Evolutionary conservation across 2,797 vertebrate species (phyloP), one percentile per base, ranked within the genome.

Genomic region (Bovichtus diacanthus): DNA sequence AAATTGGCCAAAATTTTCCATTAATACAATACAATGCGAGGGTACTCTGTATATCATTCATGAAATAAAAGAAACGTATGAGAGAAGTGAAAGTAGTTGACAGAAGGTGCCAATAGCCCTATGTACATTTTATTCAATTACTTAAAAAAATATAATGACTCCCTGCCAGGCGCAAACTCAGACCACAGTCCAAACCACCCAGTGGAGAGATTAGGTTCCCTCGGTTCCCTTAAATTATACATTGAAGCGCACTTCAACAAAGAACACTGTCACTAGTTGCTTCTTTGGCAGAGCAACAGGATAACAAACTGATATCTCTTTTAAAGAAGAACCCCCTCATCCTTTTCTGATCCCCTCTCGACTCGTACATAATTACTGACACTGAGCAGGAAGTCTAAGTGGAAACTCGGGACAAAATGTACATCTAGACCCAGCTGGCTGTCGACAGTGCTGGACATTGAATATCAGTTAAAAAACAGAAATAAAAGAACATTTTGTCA

Each of bases 151-250:
- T 13, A 59, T 2, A 41, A 16, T 39, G 16, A 23, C 19, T 53
- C 2, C 55, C 2, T 63, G 18, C 31, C 55, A 67, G 23, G 9
- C 16, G 2, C 12, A 39, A 66, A 31, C 12, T 51, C 23, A 18
- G 39, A 9, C 39, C 39, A 50, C 36, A 43, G 0, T 38, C 23
- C 18, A 55, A 77, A 70, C 49, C 74, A 64, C 7, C 51, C 2
- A 62, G 39, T 1, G 11, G 39, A 25, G n/a, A 66, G 78, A 70
- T 87, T 6, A 46, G 16, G 31, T 84, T 79, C 23, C 54, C 15
- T 9, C 10, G 3, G 9, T 47, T 29, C n/a, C n/a, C n/a, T n/a
- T 81, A 44, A 85, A 79, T 83, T 68, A 86, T 83, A 65, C 46
- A 87, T 67, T 38, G 4, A 12, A 49, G 31, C 12, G 23, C 34